A percentile compares a stretch with the other conserved stretches of the same genome.
These are phyloP conservation scores for Rhimphoctona megacephalus DNA, from an alignment of 2,888 invertebrate species.

Conservation along the genomic window DNA sequence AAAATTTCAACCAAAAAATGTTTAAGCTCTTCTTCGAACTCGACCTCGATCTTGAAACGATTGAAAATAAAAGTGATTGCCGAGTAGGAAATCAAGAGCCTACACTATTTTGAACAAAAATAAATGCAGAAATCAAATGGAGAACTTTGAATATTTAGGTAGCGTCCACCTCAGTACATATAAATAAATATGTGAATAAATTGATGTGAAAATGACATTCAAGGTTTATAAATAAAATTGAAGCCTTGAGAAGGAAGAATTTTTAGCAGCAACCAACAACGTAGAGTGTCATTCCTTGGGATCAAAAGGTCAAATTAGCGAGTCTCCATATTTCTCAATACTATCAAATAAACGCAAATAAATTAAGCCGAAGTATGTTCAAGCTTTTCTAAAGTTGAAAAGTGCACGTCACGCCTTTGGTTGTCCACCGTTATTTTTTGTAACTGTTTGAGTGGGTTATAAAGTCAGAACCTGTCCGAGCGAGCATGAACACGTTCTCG, in stretches of 20 bases:
- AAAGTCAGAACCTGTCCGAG: slow-evolving; percentile 47
- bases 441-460: slow-evolving; percentile 39
- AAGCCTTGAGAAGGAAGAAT: slow-evolving; percentile 15
- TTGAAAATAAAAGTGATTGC: slow-evolving; percentile 39
- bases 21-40: neutral
- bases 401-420: slow-evolving; percentile 9
- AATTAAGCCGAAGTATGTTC: slow-evolving; percentile 53
- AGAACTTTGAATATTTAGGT: neutral
- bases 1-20: neutral
- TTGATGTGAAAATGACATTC: neutral
- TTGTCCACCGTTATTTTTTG: neutral
- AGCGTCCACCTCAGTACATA: neutral
- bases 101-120: neutral
- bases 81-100: slow-evolving; percentile 21
- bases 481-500: slow-evolving; percentile 21
- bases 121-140: slow-evolving; percentile 25
- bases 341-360: slow-evolving; percentile 27
- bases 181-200: neutral
- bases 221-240: neutral
- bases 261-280: slow-evolving; percentile 18
- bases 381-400: slow-evolving; percentile 42
- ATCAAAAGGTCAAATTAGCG: slow-evolving; percentile 10
- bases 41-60: slow-evolving; percentile 11
- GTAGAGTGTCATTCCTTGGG: slow-evolving; percentile 12
- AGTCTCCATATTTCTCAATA: slow-evolving; percentile 1